Evolutionary conservation across 1,140 invertebrate genomes (phyloP).

Genomic region (Frieseomelitta varia): DNA sequence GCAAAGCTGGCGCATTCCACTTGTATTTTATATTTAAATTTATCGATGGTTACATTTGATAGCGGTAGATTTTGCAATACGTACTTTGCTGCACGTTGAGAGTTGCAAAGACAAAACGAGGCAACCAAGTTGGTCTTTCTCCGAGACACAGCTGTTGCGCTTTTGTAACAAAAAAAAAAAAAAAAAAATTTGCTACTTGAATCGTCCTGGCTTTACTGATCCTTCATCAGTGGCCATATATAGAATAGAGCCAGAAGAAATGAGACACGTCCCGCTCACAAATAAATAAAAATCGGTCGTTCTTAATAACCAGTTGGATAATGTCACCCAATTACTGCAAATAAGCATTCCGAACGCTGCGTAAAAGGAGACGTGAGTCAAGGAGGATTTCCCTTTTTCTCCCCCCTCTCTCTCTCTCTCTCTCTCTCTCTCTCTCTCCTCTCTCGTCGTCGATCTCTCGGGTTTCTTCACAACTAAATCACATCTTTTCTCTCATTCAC

Average conservation of each 20-base stretch:
- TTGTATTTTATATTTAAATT: not conserved
- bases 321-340: not conserved
- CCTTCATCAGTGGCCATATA: not conserved
- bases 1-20: not conserved
- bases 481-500: slow-evolving; percentile 18
- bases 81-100: not conserved
- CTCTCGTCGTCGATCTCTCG: too few species aligned
- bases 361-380: not conserved
- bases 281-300: not conserved
- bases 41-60: not conserved
- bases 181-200: not conserved
- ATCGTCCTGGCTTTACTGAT: not conserved
- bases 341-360: not conserved
- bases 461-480: slow-evolving; percentile 4
- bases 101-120: not conserved
- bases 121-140: too few species aligned
- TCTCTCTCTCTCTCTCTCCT: not conserved
- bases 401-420: not conserved
- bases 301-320: not conserved
- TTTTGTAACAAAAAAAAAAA: not conserved
- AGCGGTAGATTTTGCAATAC: not conserved
- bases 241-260: not conserved
- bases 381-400: not conserved
- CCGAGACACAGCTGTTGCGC: not conserved
- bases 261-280: too few species aligned